phyloP scores from a whole-genome alignment of 53 echinoderm and acorn worm species.

The Astropecten irregularis region DNA sequence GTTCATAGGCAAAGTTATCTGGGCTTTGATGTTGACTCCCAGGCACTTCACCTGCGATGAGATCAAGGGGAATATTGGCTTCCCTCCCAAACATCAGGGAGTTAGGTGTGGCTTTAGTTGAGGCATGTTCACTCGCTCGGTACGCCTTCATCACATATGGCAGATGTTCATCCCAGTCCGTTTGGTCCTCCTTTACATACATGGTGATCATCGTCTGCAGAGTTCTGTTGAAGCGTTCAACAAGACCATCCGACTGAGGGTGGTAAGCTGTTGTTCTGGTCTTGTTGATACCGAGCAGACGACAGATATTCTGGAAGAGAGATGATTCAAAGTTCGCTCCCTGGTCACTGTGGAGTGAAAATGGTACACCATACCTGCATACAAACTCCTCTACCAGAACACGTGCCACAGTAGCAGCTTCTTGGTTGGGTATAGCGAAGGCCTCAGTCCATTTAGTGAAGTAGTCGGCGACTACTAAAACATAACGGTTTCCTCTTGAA shows the following conservation, averaged over 20 bases:
- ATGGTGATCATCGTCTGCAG: conserved; percentile 27
- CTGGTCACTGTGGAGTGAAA: conserved; percentile 39
- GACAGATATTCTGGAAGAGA: conserved; percentile 4
- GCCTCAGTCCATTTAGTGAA: background rate
- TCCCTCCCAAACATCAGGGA: conserved; percentile 47
- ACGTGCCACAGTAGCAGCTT: background rate
- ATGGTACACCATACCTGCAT: background rate
- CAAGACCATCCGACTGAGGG: background rate
- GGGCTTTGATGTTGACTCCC: background rate
- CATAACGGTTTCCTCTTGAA: background rate
- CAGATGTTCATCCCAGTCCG: background rate
- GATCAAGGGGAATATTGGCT: conserved; percentile 22
- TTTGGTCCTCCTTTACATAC: background rate
- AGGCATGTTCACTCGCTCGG: background rate
- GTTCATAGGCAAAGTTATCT: background rate
- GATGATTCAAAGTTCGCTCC: conserved; percentile 47
- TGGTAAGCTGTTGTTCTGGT: conserved; percentile 24
- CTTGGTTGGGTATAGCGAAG: background rate
- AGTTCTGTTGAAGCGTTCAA: conserved; percentile 24
- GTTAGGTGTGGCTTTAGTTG: conserved; percentile 24
- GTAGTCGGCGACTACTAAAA: background rate
- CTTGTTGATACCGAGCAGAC: conserved; percentile 14
- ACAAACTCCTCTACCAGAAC: background rate
- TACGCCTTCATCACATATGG: background rate
- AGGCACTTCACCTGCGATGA: background rate